Evolutionary conservation across 2,797 vertebrate species (phyloP), one percentile per base, ranked within the genome.

Genomic region (Myoxocephalus aenaeus): DNA sequence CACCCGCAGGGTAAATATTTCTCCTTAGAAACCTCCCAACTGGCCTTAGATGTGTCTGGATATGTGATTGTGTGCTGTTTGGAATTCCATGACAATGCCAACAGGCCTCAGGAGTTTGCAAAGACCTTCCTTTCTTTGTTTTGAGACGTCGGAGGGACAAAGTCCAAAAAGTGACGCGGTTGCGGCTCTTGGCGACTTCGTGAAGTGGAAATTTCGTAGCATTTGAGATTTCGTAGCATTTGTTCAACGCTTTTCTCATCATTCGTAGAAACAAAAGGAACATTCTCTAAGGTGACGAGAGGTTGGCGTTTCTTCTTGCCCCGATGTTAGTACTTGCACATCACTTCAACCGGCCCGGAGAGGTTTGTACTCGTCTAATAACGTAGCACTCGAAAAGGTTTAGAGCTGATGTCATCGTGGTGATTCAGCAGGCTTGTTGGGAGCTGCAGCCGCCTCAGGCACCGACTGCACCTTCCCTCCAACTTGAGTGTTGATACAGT

Each of bases 361-460:
- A n/a, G 3, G 78, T 77, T 67, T 18, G 12, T 53, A 74, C 77
- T 53, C 58, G 82, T 57, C 66, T 40, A 2, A 50, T 13, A 18
- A 42, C 27, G 15, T 65, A 14, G 75, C 22, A 22, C 40, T 78
- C 8, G 22, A 44, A 8, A 12, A 17, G 22, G 22, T 70, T 32
- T 27, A 8, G 18, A 46, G 75, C 25, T 63, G 82, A 75, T 73
- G 65, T 74, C 59, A 81, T 18, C 1, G 36, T 10, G 27, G 15
- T 82, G 77, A 74, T 6, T 84, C 74, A 64, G 64, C 75, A 56
- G 81, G 51, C 85, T 27, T 83, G 82, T 85, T 53, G 62, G 14
- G 82, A 82, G 61, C 77, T 83, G 84, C 76, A 75, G 79, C 62
- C 13, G 72, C 69, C 63, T 79, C 74, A 38, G 68, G 48, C 50